Conservation (phyloP, 2,113 vertebrate species). For the Callospermophilus lateralis region DNA sequence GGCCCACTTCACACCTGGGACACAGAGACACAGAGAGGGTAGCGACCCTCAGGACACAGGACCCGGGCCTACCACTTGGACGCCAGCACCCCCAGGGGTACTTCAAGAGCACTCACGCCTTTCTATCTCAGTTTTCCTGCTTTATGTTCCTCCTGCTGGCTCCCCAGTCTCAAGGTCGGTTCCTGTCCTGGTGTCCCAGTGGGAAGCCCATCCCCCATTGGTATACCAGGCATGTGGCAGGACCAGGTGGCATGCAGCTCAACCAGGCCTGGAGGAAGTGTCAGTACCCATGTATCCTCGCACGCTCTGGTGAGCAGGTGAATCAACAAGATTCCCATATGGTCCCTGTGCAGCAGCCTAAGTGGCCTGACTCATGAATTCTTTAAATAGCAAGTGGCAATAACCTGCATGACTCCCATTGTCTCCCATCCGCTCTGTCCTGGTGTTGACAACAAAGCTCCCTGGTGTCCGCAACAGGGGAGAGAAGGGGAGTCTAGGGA, state of each 20-base stretch:
- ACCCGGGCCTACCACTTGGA: too few species aligned
- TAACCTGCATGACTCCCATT: background rate
- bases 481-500: background rate
- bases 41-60: background rate
- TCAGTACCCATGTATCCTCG: accelerated
- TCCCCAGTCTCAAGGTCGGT: background rate
- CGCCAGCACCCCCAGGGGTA: accelerated
- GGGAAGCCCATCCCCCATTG: background rate
- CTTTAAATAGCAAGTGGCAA: constrained; percentile 42
- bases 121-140: background rate
- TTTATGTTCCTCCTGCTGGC: background rate
- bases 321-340: background rate
- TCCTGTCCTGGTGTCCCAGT: background rate
- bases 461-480: background rate
- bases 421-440: background rate
- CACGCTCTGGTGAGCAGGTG: background rate
- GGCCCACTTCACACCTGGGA: background rate
- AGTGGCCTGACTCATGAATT: background rate
- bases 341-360: background rate
- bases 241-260: background rate
- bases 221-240: accelerated
- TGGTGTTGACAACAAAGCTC: background rate
- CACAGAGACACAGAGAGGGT: background rate
- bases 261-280: background rate
- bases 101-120: background rate